Conservation (phyloP, 2,113 vertebrate genomes). For the Loxodonta africana region DNA sequence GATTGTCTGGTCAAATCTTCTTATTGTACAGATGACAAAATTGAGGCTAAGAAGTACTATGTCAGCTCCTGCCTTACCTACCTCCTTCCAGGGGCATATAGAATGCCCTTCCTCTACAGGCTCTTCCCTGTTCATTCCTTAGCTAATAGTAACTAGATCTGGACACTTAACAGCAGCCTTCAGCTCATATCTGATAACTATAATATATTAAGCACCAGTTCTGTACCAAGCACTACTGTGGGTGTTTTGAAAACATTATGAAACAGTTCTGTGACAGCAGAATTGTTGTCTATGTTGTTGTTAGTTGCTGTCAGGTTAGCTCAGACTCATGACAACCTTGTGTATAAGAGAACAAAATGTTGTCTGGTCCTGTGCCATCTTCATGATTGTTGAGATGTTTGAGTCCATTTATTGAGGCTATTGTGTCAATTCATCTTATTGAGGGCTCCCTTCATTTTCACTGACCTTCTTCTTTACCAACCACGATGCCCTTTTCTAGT, state of each 20-base stretch:
- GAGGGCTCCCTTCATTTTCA: neutral
- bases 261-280: neutral
- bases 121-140: neutral
- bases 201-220: neutral
- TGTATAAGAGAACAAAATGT: neutral
- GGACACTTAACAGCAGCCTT: neutral
- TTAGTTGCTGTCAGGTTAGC: neutral
- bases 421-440: neutral
- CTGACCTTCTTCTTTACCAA: neutral
- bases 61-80: neutral
- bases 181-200: neutral
- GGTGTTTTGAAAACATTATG: neutral
- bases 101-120: neutral
- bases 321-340: neutral
- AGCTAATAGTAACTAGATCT: neutral
- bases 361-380: neutral
- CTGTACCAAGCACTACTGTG: neutral
- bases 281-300: neutral
- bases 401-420: neutral
- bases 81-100: neutral
- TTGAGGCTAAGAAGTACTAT: neutral
- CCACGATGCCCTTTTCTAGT: neutral
- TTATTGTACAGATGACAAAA: conserved; percentile 60
- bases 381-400: neutral
- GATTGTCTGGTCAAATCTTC: conserved; percentile 53